These are phyloP conservation scores for Scleropages formosus DNA, from an alignment of 2,797 vertebrate genomes.

Conservation along the genomic window DNA sequence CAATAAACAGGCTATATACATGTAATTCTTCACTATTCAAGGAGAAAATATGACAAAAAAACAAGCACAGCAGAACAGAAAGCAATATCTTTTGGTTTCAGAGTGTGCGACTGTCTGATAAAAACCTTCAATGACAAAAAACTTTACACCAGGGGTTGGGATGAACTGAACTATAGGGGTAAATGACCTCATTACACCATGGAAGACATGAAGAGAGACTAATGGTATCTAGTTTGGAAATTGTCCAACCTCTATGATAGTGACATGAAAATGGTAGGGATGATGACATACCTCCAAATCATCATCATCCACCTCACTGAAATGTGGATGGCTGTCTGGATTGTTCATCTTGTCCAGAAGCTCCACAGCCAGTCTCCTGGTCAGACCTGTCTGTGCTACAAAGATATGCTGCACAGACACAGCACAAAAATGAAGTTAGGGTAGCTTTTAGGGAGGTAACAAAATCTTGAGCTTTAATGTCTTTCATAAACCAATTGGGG, in stretches of 20 bases:
- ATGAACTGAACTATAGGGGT: background rate
- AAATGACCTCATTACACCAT: background rate
- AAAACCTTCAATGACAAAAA: too few relatives aligned
- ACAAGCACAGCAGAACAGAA: background rate
- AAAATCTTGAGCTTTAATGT: background rate
- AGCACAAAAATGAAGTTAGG: slow-evolving; percentile 12
- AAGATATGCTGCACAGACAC: slow-evolving; percentile 76
- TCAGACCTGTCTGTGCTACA: slow-evolving; percentile 83
- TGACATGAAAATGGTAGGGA: too few relatives aligned
- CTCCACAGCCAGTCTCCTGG: slow-evolving; percentile 84
- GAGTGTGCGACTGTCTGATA: too few relatives aligned
- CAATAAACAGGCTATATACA: slow-evolving; percentile 13
- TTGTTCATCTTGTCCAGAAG: slow-evolving; percentile 94
- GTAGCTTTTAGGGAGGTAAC: background rate
- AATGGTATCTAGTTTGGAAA: background rate
- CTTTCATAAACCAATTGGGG: background rate
- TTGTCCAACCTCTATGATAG: too few relatives aligned
- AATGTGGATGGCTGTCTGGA: slow-evolving; percentile 88
- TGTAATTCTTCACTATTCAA: slow-evolving; percentile 3
- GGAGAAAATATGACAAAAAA: slow-evolving; percentile 7
- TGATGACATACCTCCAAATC: slow-evolving; percentile 82
- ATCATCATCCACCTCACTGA: slow-evolving; percentile 83
- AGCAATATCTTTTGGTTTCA: background rate
- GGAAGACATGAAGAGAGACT: too few relatives aligned
- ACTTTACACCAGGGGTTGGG: background rate